phyloP scores from a whole-genome alignment of 1,140 invertebrate species.

The Camponotus pennsylvanicus region DNA sequence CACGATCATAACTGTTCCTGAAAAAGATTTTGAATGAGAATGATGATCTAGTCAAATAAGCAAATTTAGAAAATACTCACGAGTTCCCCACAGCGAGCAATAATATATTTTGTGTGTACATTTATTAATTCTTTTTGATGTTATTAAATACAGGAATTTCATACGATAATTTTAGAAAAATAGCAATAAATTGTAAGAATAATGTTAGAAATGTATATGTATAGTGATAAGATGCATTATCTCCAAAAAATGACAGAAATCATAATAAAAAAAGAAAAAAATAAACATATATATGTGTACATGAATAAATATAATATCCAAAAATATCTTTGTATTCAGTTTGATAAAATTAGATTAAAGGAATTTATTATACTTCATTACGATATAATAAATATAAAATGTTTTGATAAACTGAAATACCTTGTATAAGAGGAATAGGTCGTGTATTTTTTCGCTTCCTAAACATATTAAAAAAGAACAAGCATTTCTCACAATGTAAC shows the following conservation, averaged over 20 bases:
- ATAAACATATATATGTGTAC: constrained; percentile 40
- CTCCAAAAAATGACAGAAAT: constrained; percentile 55
- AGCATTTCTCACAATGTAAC: constrained; percentile 1
- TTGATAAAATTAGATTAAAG: constrained; percentile 59
- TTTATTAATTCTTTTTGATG: constrained; percentile 60
- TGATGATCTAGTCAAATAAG: neutral
- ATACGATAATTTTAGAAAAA: constrained; percentile 73
- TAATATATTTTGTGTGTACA: constrained; percentile 50
- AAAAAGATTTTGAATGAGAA: neutral
- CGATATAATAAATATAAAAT: constrained; percentile 63
- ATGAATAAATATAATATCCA: constrained; percentile 30
- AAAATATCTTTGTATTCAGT: constrained; percentile 5
- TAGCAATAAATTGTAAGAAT: constrained; percentile 66
- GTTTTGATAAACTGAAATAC: neutral
- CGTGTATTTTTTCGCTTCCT: neutral
- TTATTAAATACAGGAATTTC: constrained; percentile 63
- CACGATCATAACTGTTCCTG: neutral
- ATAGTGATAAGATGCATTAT: constrained; percentile 68
- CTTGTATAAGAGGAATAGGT: constrained; percentile 18
- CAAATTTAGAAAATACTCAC: constrained; percentile 4
- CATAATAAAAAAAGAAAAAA: constrained; percentile 55
- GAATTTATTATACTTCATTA: constrained; percentile 40
- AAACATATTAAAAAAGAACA: constrained; percentile 5
- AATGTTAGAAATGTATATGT: constrained; percentile 70
- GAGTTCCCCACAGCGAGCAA: constrained; percentile 42